phyloP scores from a whole-genome alignment of 2,113 vertebrate genomes.

The Poicephalus meyeri region DNA sequence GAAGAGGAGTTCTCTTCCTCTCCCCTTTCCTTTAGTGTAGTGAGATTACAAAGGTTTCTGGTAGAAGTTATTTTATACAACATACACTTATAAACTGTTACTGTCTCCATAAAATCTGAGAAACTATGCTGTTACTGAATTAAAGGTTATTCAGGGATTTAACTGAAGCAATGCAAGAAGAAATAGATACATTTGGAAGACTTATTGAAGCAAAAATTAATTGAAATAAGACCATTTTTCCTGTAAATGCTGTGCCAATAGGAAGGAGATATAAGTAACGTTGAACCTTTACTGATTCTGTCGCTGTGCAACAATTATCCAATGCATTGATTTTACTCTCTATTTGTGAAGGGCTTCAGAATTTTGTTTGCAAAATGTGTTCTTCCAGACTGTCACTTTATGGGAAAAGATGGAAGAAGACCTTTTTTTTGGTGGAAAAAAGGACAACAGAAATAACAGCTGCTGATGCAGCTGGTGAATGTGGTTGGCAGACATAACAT shows the following conservation, averaged over 20 bases:
- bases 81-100: not conserved
- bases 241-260: not conserved
- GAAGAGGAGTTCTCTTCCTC: not conserved
- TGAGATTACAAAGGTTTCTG: not conserved
- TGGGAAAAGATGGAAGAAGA: not conserved
- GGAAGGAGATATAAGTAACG: not conserved
- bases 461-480: conserved; percentile 28
- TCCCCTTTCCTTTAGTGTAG: not conserved
- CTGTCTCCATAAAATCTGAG: not conserved
- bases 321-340: not conserved
- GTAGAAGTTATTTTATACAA: not conserved
- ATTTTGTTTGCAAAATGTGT: not conserved
- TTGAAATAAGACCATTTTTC: not conserved
- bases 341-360: not conserved
- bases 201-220: not conserved
- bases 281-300: not conserved
- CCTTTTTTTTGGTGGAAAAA: not conserved
- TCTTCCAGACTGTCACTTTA: not conserved
- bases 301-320: not conserved
- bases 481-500: not conserved
- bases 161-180: not conserved
- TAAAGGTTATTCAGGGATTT: not conserved
- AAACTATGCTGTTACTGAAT: not conserved
- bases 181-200: not conserved
- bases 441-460: not conserved